These are phyloP conservation scores for Mycteria americana DNA, from an alignment of 2,797 vertebrate genomes.

Conservation along the genomic window DNA sequence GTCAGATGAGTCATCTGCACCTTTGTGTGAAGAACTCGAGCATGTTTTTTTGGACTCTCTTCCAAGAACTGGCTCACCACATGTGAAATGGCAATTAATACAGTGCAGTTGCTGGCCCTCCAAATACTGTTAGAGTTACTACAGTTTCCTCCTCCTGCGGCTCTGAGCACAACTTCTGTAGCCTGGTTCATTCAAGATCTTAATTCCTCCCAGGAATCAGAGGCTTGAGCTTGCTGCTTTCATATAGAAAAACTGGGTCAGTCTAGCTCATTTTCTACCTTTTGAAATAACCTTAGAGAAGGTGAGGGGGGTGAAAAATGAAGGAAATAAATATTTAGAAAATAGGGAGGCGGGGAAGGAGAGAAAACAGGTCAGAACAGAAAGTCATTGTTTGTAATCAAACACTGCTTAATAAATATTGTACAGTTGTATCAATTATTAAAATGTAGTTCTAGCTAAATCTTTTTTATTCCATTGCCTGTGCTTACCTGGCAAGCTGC, in stretches of 20 bases:
- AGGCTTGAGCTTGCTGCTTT: background rate
- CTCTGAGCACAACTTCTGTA: background rate
- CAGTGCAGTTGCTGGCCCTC: background rate
- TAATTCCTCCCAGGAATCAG: background rate
- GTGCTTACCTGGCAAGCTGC: background rate
- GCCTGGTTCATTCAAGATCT: slow-evolving; percentile 28
- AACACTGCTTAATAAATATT: background rate
- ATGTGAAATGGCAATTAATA: background rate
- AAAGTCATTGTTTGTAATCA: background rate
- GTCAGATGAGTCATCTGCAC: background rate
- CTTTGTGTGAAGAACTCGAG: background rate
- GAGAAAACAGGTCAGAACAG: background rate
- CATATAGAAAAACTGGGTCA: slow-evolving; percentile 27
- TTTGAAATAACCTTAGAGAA: background rate
- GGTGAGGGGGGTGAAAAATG: background rate
- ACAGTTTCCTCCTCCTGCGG: background rate
- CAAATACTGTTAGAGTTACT: background rate
- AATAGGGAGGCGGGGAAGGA: background rate
- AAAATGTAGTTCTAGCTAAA: background rate
- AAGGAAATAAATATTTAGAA: background rate
- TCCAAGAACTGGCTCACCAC: background rate
- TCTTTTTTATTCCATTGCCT: background rate
- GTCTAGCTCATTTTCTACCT: background rate
- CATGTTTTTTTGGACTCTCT: background rate
- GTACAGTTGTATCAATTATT: background rate